Conservation (phyloP, 2,113 vertebrate species). For the Canis aureus region DNA sequence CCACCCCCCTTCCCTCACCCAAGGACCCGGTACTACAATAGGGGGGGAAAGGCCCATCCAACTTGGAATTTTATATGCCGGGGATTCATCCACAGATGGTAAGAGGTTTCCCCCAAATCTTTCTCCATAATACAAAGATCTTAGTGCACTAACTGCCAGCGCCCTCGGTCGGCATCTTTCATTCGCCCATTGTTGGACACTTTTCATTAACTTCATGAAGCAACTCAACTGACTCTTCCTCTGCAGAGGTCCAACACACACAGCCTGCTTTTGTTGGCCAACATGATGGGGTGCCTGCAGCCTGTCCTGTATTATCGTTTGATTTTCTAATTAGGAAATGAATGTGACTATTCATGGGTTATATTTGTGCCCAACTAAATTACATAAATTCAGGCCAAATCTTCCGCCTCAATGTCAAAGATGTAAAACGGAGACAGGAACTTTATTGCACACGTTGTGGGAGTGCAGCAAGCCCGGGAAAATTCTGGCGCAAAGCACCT, state of each 20-base stretch:
- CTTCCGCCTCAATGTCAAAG: constrained; percentile 83
- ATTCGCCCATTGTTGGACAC: constrained; percentile 6
- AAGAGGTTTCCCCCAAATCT: constrained; percentile 71
- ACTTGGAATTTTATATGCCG: constrained; percentile 67
- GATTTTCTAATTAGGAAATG: constrained; percentile 85
- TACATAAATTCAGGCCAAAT: constrained; percentile 85
- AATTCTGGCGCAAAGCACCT: constrained; percentile 65
- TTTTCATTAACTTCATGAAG: constrained; percentile 65
- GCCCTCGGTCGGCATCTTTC: not conserved
- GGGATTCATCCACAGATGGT: constrained; percentile 44
- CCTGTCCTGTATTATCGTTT: constrained; percentile 73
- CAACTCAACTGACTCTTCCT: constrained; percentile 49
- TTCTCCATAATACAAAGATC: constrained; percentile 77
- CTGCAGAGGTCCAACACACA: constrained; percentile 12
- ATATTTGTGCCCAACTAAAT: constrained; percentile 82
- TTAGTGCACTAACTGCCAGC: constrained; percentile 74
- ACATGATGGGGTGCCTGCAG: constrained; percentile 68
- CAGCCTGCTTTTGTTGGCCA: constrained; percentile 64
- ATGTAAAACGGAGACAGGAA: constrained; percentile 74
- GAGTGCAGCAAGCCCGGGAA: constrained; percentile 67
- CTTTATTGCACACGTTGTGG: constrained; percentile 72
- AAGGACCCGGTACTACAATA: not conserved
- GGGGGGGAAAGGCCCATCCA: constrained; percentile 2
- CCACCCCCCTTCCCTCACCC: not conserved
- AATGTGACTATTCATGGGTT: constrained; percentile 79